Conservation (phyloP, 2,888 invertebrate species). For the Epirrita christyi region DNA sequence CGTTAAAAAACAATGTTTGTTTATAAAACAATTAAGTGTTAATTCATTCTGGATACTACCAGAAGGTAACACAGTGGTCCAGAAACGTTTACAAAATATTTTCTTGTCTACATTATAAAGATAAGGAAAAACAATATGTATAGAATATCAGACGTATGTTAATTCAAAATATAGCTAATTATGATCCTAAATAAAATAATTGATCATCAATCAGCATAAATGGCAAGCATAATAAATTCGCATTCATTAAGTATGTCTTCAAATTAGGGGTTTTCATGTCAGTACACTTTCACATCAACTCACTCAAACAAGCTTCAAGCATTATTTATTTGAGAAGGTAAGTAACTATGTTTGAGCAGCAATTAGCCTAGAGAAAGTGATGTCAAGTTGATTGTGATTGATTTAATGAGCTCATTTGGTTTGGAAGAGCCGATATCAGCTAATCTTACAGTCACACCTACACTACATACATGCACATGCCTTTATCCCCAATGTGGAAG, state of each 20-base stretch:
- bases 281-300: constrained; percentile 10
- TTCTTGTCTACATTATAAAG: too few relatives aligned
- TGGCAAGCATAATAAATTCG: background rate
- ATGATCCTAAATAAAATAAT: background rate
- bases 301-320: constrained; percentile 4
- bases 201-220: background rate
- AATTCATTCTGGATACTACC: too few relatives aligned
- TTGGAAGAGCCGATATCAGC: constrained; percentile 7
- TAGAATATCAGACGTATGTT: too few relatives aligned
- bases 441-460: background rate
- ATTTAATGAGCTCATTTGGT: constrained; percentile 34
- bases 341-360: constrained; percentile 11
- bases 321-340: background rate
- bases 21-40: too few relatives aligned
- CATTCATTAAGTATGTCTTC: background rate
- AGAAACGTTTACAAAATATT: too few relatives aligned
- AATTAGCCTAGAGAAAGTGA: constrained; percentile 25
- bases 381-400: constrained; percentile 36
- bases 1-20: too few relatives aligned
- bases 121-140: too few relatives aligned
- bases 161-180: too few relatives aligned
- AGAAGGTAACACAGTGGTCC: too few relatives aligned
- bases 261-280: background rate
- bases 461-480: too few relatives aligned
- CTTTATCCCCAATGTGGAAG: too few relatives aligned